A percentile compares a stretch with the other conserved stretches of the same genome.
phyloP scores from a whole-genome alignment of 1,140 invertebrate genomes.

The Macrotrachela quadricornifera region DNA sequence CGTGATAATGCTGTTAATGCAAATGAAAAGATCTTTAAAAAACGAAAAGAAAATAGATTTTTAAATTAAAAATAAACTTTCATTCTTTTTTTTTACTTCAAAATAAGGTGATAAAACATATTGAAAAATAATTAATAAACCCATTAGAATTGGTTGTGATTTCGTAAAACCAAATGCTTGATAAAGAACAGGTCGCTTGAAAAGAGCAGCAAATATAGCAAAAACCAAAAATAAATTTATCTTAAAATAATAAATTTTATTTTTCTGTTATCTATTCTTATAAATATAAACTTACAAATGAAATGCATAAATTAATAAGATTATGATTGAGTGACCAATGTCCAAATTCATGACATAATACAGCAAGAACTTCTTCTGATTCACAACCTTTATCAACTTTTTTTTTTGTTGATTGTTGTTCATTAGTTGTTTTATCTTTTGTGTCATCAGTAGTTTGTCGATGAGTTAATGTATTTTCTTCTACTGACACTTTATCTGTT shows the following conservation, averaged over 20 bases:
- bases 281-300: background rate
- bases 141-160: slow-evolving; percentile 63
- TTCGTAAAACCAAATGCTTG: slow-evolving; percentile 61
- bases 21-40: slow-evolving; percentile 34
- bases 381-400: slow-evolving; percentile 32
- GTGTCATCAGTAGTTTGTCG: slow-evolving; percentile 2
- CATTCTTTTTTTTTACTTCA: slow-evolving; percentile 39
- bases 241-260: slow-evolving; percentile 34
- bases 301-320: slow-evolving; percentile 49
- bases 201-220: slow-evolving; percentile 58
- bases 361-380: slow-evolving; percentile 75
- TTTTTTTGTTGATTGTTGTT: slow-evolving; percentile 9
- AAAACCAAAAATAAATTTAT: slow-evolving; percentile 62
- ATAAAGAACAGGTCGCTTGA: slow-evolving; percentile 55
- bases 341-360: slow-evolving; percentile 83
- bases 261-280: too few species aligned
- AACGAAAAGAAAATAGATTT: background rate
- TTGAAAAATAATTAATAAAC: slow-evolving; percentile 67
- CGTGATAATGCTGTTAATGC: slow-evolving; percentile 37
- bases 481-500: too few species aligned
- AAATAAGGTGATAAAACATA: slow-evolving; percentile 81
- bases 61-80: background rate
- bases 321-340: slow-evolving; percentile 89
- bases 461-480: too few species aligned
- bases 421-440: slow-evolving; percentile 8